Evolutionary conservation across 2,113 vertebrate species (phyloP), one percentile per base, ranked within the genome.

Genomic region (Phylloscopus whistleri): DNA sequence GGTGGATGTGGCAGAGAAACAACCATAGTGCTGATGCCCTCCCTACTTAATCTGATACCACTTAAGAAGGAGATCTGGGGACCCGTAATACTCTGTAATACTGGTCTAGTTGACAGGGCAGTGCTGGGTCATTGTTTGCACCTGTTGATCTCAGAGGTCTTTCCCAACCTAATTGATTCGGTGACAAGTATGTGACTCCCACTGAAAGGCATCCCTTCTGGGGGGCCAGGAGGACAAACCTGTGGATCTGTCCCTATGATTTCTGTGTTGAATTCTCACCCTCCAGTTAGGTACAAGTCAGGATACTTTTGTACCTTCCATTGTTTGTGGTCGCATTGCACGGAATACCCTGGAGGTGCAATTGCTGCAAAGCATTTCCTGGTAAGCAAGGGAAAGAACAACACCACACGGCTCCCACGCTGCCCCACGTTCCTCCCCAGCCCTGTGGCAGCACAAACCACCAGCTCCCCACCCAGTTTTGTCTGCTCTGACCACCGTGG

Each of bases 401-500:
- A 69, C 21, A 44, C 21, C 55, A 27, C 7, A 30, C 0, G 0
- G 39, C n/a, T 75, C 13, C 13, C 53, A 26, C 0, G 0, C 46
- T 5, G 1, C n/a, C 46, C 68, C 24, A 31, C 2, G 0, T 68
- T 48, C 53, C 30, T 83, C 30, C 56, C 48, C 11, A 14, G 19
- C n/a, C n/a, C 24, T 0, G 0, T 53, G 69, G 53, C 39, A 68
- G 30, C 53, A 68, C 78, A 48, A 48, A 27, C 6, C 69, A 48
- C 24, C 2, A 10, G 18, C 59, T 39, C 8, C 52, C 13, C 33
- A 13, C 20, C 33, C 4, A 0, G 7, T 31, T 83, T 68, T 62
- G 11, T 48, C 20, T 82, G 53, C 69, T 68, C 62, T 76, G n/a
- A 31, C 53, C 30, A 35, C 55, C 1, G 0, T 83, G 78, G 30